These are phyloP conservation scores for Cavia aperea DNA, from an alignment of 2,113 vertebrate genomes.

Conservation along the genomic window DNA sequence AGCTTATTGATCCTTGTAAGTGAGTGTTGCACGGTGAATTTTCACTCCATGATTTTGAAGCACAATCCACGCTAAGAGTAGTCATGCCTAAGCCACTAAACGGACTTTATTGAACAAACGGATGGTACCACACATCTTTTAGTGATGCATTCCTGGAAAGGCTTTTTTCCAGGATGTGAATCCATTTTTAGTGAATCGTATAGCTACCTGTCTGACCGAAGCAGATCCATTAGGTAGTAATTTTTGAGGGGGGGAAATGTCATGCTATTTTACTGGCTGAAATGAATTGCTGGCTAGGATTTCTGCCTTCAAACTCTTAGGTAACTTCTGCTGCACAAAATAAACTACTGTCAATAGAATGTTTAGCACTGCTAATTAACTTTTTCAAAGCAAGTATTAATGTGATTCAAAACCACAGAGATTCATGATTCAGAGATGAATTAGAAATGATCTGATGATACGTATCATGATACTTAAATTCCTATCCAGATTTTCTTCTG, in stretches of 20 bases:
- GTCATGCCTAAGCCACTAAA: neutral
- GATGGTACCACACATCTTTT: neutral
- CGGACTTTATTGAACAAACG: slow-evolving; percentile 36
- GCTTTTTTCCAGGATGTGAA: slow-evolving; percentile 8
- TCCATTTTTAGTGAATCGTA: slow-evolving; percentile 14
- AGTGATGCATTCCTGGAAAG: slow-evolving; percentile 48
- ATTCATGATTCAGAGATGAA: neutral
- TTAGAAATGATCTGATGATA: neutral
- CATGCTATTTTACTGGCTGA: neutral
- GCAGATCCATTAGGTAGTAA: slow-evolving; percentile 40
- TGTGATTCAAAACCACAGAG: neutral
- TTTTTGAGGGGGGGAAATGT: neutral
- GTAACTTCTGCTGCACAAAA: neutral
- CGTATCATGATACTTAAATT: neutral
- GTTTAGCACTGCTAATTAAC: neutral
- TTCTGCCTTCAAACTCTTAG: neutral
- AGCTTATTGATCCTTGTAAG: slow-evolving; percentile 59
- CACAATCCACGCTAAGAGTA: slow-evolving; percentile 46
- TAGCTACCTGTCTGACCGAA: slow-evolving; percentile 43
- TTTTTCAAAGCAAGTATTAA: neutral
- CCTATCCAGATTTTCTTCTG: neutral
- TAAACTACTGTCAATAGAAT: neutral
- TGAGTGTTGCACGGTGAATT: slow-evolving; percentile 38
- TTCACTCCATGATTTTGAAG: slow-evolving; percentile 29
- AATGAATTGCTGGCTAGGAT: slow-evolving; percentile 32